These are phyloP conservation scores for Cephus cinctus DNA, from an alignment of 1,140 invertebrate genomes.

Conservation along the genomic window DNA sequence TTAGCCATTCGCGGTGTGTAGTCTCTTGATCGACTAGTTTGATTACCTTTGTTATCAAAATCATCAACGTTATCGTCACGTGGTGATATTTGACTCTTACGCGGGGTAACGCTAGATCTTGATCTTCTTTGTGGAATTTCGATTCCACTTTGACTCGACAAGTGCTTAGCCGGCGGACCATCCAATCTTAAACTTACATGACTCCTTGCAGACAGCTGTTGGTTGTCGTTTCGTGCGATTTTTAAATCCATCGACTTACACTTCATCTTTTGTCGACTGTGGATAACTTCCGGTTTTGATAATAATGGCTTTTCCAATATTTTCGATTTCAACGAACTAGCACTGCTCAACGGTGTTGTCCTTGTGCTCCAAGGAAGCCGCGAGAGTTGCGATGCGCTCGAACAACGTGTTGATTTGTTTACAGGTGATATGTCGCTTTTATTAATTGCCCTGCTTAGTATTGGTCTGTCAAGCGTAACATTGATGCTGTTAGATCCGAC, in stretches of 20 bases:
- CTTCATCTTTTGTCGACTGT: too few relatives aligned
- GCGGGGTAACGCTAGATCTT: constrained; percentile 9
- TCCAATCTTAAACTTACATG: not conserved
- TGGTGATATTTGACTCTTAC: constrained; percentile 12
- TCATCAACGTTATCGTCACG: too few relatives aligned
- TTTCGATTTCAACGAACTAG: not conserved
- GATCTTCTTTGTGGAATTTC: constrained; percentile 10
- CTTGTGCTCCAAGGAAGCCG: constrained; percentile 1
- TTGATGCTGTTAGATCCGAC: constrained; percentile 1
- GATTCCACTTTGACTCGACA: not conserved
- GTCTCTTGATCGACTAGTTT: too few relatives aligned
- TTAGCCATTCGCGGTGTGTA: constrained; percentile 1
- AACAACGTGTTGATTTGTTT: constrained; percentile 6
- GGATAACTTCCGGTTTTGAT: not conserved
- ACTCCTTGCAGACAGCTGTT: not conserved
- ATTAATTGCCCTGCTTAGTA: not conserved
- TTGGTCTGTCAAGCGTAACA: constrained; percentile 5
- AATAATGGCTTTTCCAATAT: not conserved
- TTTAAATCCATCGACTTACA: too few relatives aligned
- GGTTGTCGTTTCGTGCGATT: too few relatives aligned
- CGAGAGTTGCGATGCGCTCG: constrained; percentile 4
- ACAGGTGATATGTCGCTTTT: not conserved
- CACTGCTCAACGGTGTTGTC: constrained; percentile 1
- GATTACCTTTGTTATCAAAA: too few relatives aligned
- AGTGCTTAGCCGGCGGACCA: not conserved